Percentiles rank a stretch among this genome's conserved stretches.
Evolutionary conservation across 2,888 invertebrate genomes (phyloP).

Genomic region (Acanthococcus lagerstroemiae): DNA sequence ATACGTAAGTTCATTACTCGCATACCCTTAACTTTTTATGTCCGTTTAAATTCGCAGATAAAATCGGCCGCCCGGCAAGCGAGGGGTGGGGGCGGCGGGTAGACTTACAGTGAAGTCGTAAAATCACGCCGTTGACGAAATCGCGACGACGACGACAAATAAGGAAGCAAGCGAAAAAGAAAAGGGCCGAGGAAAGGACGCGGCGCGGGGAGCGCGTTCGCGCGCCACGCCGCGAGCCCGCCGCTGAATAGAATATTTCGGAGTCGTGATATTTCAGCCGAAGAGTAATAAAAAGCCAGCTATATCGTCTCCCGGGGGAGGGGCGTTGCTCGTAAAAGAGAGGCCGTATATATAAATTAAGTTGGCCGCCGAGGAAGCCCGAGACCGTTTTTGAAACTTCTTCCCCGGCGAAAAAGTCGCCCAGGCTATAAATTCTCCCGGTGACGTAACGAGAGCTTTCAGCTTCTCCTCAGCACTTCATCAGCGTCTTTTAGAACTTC

Average conservation of each 20-base stretch:
- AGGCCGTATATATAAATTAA: conserved; percentile 26
- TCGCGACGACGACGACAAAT: conserved; percentile 17
- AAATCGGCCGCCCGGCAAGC: conserved; percentile 9
- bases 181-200: conserved; percentile 5
- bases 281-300: not conserved
- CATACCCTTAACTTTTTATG: too few relatives aligned
- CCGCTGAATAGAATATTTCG: not conserved
- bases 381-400: conserved; percentile 23
- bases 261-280: not conserved
- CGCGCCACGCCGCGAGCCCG: not conserved
- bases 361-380: conserved; percentile 28
- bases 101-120: conserved; percentile 8
- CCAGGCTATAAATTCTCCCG: conserved; percentile 15
- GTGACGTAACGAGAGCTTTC: conserved; percentile 22
- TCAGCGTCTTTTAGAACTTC: too few relatives aligned
- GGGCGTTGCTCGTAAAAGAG: conserved; percentile 25
- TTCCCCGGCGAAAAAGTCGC: conserved; percentile 15
- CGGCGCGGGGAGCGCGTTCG: too few relatives aligned
- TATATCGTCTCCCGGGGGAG: conserved; percentile 19
- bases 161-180: conserved; percentile 8
- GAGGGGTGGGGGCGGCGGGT: not conserved
- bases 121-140: conserved; percentile 27
- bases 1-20: too few relatives aligned
- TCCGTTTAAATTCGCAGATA: too few relatives aligned
- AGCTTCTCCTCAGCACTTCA: too few relatives aligned